phyloP scores from a whole-genome alignment of 2,797 vertebrate species.

The Sebastes itinus region DNA sequence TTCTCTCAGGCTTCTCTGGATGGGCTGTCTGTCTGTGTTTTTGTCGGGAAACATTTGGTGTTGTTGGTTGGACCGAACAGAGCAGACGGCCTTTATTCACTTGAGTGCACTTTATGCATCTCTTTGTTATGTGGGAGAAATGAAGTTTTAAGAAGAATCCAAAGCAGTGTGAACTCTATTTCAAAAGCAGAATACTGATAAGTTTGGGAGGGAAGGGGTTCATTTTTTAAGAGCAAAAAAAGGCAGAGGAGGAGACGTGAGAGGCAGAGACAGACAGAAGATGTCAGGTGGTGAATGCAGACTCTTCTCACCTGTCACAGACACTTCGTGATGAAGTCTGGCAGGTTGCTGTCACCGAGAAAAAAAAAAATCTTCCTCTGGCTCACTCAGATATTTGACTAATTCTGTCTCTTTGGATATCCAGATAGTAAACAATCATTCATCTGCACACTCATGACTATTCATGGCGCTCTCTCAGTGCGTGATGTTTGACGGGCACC shows the following conservation, averaged over 20 bases:
- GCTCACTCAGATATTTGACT: conserved; percentile 28
- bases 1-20: not conserved
- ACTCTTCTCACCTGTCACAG: conserved; percentile 59
- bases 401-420: conserved; percentile 41
- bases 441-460: conserved; percentile 51
- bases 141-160: conserved; percentile 18
- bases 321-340: conserved; percentile 23
- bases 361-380: conserved; percentile 9
- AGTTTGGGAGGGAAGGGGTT: not conserved
- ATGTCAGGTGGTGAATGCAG: conserved; percentile 54
- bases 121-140: not conserved
- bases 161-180: not conserved
- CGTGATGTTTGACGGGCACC: conserved; percentile 29
- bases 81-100: not conserved
- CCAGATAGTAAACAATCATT: conserved; percentile 43
- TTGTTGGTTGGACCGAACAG: not conserved
- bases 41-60: conserved; percentile 22
- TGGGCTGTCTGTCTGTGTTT: conserved; percentile 1
- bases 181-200: not conserved
- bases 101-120: not conserved
- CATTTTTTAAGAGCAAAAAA: not conserved
- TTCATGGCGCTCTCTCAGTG: conserved; percentile 37
- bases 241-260: conserved; percentile 3
- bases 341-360: conserved; percentile 33
- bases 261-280: conserved; percentile 14